Base-by-base conservation (phyloP, 2,113 vertebrate species). In the Aspiorhynchus laticeps region DNA sequence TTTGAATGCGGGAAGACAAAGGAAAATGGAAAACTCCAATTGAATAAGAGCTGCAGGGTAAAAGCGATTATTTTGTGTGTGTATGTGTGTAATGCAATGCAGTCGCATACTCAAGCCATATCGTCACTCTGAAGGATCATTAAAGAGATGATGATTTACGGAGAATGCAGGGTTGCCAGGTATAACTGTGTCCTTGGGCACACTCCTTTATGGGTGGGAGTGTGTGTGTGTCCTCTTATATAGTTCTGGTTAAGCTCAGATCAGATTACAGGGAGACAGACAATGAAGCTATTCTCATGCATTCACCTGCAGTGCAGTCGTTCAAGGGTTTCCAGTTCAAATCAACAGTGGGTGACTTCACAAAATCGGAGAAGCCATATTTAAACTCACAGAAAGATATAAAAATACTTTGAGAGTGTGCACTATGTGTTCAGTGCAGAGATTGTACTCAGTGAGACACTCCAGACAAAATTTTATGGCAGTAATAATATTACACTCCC, bases 71-170 rank as follows among this genome's bases (percentile, higher is more conserved):
- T 73, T 65, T 21, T 69, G 41, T 33, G 43, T 26, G 14, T 56
- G 26, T 59, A 4, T 67, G n/a, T 48, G 41, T 33, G 38, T 71
- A 48, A 69, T 69, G 12, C 15, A 46, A 71, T 26, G 6, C 63
- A 19, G 24, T 26, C 5, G 78, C 59, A 46, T 36, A 69, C 26
- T 51, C 15, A 9, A 51, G 61, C 61, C 80, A 51, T 48, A 33
- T 48, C 69, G 31, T 84, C 82, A 84, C 67, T 74, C 31, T 74
- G 63, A 74, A 84, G 31, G 24, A 74, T 84, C 82, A 84, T 84
- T 84, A 74, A 74, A 74, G 46, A 84, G 48, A 84, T 74, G 82
- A 59, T 59, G 82, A 84, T 84, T 84, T 84, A 84, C 4, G 67
- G 67, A 84, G 48, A 56, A 74, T 0, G 51, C 31, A 74, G 69